Evolutionary conservation across 2,888 invertebrate genomes (phyloP).

Genomic region (Cancer borealis): DNA sequence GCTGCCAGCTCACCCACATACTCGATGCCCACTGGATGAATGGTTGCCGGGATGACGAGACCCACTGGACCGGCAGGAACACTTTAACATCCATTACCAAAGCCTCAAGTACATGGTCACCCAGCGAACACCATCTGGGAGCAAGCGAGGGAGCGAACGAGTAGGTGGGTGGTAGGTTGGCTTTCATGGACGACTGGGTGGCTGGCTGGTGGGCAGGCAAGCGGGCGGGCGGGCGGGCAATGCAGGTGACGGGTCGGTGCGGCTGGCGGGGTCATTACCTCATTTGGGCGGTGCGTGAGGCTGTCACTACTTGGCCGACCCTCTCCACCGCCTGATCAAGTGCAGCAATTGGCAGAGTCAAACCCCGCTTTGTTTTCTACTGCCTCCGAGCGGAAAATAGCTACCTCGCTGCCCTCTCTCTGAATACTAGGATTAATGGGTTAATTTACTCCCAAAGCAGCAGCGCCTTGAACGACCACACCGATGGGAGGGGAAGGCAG

Average conservation of each 20-base stretch:
- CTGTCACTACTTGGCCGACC: constrained; percentile 17
- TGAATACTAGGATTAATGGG: constrained; percentile 21
- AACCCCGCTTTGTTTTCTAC: constrained; percentile 28
- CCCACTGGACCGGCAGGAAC: not conserved
- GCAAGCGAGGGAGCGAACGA: not conserved
- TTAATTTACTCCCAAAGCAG: constrained; percentile 34
- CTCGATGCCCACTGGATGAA: not conserved
- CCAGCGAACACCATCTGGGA: not conserved
- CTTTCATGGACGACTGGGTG: not conserved
- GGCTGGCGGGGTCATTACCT: constrained; percentile 18
- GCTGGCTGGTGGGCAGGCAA: not conserved
- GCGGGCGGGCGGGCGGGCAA: not conserved
- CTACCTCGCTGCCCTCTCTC: constrained; percentile 17
- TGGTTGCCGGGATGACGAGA: not conserved
- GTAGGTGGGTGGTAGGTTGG: not conserved
- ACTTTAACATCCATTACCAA: not conserved
- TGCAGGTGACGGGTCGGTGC: constrained; percentile 14
- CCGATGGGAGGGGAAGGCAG: not conserved
- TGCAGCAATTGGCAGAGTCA: constrained; percentile 29
- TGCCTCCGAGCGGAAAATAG: constrained; percentile 6
- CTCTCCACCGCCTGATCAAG: constrained; percentile 2
- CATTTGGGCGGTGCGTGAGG: constrained; percentile 33
- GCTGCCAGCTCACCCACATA: not conserved
- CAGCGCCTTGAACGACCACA: not conserved
- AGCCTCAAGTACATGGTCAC: no score